phyloP scores from a whole-genome alignment of 2,113 vertebrate genomes.

The Kryptolebias marmoratus region DNA sequence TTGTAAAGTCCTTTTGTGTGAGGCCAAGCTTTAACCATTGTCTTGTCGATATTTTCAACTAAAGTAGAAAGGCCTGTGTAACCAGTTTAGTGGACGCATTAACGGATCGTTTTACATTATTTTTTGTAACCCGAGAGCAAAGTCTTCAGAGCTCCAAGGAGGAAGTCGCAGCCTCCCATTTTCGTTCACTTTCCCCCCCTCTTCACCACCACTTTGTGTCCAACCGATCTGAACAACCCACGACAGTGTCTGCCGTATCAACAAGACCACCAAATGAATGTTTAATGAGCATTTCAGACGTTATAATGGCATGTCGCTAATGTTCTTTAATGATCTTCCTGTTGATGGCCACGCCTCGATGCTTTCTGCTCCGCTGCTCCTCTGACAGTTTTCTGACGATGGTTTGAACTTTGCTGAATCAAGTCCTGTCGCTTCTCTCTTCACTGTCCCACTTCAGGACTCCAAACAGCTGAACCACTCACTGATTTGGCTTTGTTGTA shows the following conservation, averaged over 20 bases:
- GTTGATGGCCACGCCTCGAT: conserved; percentile 90
- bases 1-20: conserved; percentile 43
- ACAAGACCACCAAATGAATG: conserved; percentile 91
- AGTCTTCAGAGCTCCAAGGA: conserved; percentile 82
- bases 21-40: conserved; percentile 54
- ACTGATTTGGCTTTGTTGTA: conserved; percentile 67
- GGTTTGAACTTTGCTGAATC: conserved; percentile 92
- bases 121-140: conserved; percentile 89
- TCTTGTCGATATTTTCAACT: conserved; percentile 68
- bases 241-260: conserved; percentile 84
- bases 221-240: conserved; percentile 49
- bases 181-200: conserved; percentile 66
- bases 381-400: conserved; percentile 91
- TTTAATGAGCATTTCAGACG: conserved; percentile 96
- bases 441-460: conserved; percentile 40
- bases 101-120: conserved; percentile 89
- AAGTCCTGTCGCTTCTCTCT: conserved; percentile 63
- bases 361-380: conserved; percentile 85
- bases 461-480: conserved; percentile 12
- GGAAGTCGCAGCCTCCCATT: conserved; percentile 72
- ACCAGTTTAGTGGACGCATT: conserved; percentile 83
- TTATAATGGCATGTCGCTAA: conserved; percentile 98
- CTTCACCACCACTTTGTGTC: neutral
- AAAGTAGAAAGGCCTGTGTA: conserved; percentile 76
- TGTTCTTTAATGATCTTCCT: conserved; percentile 98